A percentile compares a stretch with the other conserved stretches of the same genome.
Conservation (phyloP, 2,113 vertebrate species). For the Microtus ochrogaster region DNA sequence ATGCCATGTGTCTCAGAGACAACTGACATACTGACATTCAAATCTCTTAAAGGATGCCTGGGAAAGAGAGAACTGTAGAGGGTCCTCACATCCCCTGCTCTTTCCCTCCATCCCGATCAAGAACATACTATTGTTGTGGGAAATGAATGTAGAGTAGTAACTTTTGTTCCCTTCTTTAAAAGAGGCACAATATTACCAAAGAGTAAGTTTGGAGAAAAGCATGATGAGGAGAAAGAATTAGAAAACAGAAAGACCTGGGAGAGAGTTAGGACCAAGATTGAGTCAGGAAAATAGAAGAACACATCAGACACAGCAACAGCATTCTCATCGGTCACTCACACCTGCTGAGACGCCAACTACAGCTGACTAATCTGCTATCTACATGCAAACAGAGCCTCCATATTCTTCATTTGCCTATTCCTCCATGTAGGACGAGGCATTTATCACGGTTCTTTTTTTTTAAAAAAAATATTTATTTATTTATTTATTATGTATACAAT, state of each 20-base stretch:
- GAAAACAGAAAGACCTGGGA: neutral
- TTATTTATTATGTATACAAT: too few relatives aligned
- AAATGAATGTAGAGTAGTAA: neutral
- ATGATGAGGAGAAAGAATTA: neutral
- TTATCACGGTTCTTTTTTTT: too few relatives aligned
- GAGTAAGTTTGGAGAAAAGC: neutral
- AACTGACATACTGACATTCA: neutral
- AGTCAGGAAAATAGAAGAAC: neutral
- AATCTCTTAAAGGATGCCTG: neutral
- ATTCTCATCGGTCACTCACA: too few relatives aligned
- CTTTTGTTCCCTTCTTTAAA: neutral
- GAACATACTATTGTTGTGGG: neutral
- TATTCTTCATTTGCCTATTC: too few relatives aligned
- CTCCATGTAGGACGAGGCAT: too few relatives aligned
- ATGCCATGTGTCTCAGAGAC: neutral
- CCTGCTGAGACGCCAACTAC: too few relatives aligned
- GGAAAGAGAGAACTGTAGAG: neutral
- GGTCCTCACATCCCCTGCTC: neutral
- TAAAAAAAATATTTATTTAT: too few relatives aligned
- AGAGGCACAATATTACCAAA: neutral
- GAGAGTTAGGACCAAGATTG: neutral
- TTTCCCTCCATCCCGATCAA: neutral
- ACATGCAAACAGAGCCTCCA: too few relatives aligned
- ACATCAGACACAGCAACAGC: too few relatives aligned
- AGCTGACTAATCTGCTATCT: too few relatives aligned